Base-by-base conservation (phyloP, 2,113 vertebrate species). In the Syrrhaptes paradoxus region DNA sequence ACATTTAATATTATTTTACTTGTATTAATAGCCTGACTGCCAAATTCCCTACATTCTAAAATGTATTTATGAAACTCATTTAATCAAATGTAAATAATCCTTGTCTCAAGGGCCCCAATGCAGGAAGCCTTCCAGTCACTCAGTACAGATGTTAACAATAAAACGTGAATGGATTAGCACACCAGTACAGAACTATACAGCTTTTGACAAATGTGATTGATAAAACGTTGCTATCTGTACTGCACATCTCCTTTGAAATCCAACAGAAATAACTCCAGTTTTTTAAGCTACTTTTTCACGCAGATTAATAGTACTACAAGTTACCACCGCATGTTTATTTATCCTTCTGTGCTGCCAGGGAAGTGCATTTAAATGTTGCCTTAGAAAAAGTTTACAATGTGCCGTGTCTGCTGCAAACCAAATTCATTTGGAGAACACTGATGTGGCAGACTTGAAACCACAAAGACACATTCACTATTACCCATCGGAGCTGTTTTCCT, bases 361-460 rank as follows among this genome's bases (percentile, higher is more conserved):
- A 92, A 96, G 49, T 45, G 4, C 74, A 96, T 96, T 96, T 93
- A 84, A 94, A 93, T 94, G 93, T 11, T 81, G 68, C 72, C 87
- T 95, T 76, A 85, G 85, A 96, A 94, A n/a, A 75, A 86, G 85
- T 65, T 95, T 72, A 92, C 79, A 85, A 66, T 45, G 65, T 61
- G 57, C 79, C 78, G 61, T 17, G 48, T 54, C 86, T 90, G 67
- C 65, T 92, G 79, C 85, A 95, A 95, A 95, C 58, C 68, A 49
- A 78, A 84, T 65, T 93, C 90, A 75, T 72, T 71, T 86, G 86
- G 72, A 90, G 71, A 94, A 73, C 45, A 57, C 24, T 78, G 92
- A 96, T 92, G 88, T 63, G 93, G 93, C 79, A 92, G 76, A 54
- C 48, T 93, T 36, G 45, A 94, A 96, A 92, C 90, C 88, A 92